Evolutionary conservation across 2,797 vertebrate genomes (phyloP), one percentile per base, ranked within the genome.

Genomic region (Apogon talboti): DNA sequence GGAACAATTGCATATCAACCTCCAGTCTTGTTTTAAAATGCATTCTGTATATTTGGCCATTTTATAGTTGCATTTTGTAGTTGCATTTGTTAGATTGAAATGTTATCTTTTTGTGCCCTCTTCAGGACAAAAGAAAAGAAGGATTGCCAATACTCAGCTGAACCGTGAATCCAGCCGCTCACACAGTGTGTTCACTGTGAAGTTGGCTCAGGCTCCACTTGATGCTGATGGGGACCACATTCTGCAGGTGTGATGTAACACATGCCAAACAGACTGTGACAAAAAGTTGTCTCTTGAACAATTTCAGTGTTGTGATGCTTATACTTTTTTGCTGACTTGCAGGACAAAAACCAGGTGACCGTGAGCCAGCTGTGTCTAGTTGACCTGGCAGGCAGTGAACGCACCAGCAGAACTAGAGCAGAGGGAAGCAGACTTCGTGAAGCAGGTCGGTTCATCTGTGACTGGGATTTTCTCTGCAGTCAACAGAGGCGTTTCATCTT

Each of bases 141-240:
- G 95, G 15, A 97, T 98, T 28, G 97, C 97, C 1, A 95, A 99
- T 81, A 99, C 97, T 0, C 95, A 97, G 81, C 90, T 99, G 69
- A 99, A 99, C 72, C 93, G 95, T 0, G 98, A 99, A 69, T 98
- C 97, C 11, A 99, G 97, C 75, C 96, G 97, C 61, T 99, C 98
- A 6, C 98, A 99, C 75, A 96, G 97, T 0, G 97, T 98, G n/a
- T 99, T 99, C 80, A 96, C 95, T 1, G 92, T 99, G 19, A 98
- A 98, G 76, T 67, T 99, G 82, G 96, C 94, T 0, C 97, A 99
- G 85, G 97, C 97, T 0, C 98, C 97, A 0, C 90, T 99, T 44
- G 97, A 98, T 87, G 96, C 97, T 0, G 96, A 98, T 9, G 97
- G 98, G 11, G 97, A 98, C 73, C 95, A 95, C 14, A 95, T 99